These are phyloP conservation scores for Mormyrus iriodes DNA, from an alignment of 2,113 vertebrate species.

Conservation along the genomic window DNA sequence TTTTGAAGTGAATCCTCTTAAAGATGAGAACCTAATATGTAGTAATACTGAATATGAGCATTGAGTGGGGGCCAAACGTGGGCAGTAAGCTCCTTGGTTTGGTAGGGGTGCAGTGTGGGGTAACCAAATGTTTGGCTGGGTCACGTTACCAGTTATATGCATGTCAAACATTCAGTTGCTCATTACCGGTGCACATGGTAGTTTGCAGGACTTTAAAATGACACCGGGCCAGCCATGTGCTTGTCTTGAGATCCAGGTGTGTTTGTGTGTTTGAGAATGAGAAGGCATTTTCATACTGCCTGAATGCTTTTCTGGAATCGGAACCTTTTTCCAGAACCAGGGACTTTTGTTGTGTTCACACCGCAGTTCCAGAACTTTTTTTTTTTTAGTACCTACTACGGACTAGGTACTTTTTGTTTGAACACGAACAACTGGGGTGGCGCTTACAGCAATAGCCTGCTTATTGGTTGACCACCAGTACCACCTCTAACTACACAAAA, in stretches of 20 bases:
- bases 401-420: neutral
- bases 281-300: neutral
- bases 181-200: neutral
- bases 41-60: neutral
- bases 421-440: neutral
- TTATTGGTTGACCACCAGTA: neutral
- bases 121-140: neutral
- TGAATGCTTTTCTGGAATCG: neutral
- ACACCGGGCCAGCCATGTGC: neutral
- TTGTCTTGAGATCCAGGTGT: neutral
- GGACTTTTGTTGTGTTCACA: neutral
- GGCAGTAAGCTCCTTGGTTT: neutral
- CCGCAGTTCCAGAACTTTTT: neutral
- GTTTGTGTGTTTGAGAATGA: neutral
- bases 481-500: neutral
- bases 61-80: neutral
- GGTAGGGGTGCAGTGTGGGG: neutral
- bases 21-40: neutral
- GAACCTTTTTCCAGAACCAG: neutral
- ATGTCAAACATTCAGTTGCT: neutral
- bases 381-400: neutral
- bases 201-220: neutral
- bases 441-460: neutral
- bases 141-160: neutral
- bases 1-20: neutral